Percentiles rank a stretch among this genome's conserved stretches.
Evolutionary conservation across 2,888 invertebrate species (phyloP).

Genomic region (Catotricha subobsoleta): DNA sequence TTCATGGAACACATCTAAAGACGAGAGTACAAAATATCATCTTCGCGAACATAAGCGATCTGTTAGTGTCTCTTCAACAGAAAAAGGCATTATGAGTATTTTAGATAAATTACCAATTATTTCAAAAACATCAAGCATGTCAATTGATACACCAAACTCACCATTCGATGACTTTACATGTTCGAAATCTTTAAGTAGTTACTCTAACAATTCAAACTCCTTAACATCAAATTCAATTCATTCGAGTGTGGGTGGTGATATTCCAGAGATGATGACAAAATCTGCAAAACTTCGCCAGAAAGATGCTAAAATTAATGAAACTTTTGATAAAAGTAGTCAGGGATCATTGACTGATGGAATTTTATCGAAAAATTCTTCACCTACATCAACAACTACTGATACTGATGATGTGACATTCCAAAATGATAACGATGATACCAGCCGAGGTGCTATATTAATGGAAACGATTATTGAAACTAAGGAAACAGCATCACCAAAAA

Average conservation of each 20-base stretch:
- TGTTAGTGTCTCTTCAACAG: constrained; percentile 20
- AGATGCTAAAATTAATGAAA: constrained; percentile 29
- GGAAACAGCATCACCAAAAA: constrained; percentile 18
- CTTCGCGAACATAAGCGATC: constrained; percentile 24
- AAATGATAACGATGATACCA: constrained; percentile 18
- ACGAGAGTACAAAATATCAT: constrained; percentile 14
- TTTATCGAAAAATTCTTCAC: constrained; percentile 28
- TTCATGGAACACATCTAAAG: constrained; percentile 24
- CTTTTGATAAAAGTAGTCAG: constrained; percentile 29
- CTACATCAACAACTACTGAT: constrained; percentile 23
- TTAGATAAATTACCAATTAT: constrained; percentile 28
- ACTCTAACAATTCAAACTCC: constrained; percentile 18
- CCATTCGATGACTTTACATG: constrained; percentile 27
- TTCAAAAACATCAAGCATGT: constrained; percentile 27
- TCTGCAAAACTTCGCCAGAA: constrained; percentile 14
- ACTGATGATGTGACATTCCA: constrained; percentile 30
- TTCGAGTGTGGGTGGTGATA: constrained; percentile 14
- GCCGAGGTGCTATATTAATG: constrained; percentile 18
- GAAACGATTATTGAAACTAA: constrained; percentile 30
- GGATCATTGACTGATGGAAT: constrained; percentile 28
- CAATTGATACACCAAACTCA: constrained; percentile 27
- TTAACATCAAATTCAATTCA: constrained; percentile 15
- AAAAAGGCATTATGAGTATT: constrained; percentile 25
- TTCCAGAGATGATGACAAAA: neutral
- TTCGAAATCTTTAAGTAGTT: constrained; percentile 26